Base-by-base conservation (phyloP, 1,140 invertebrate species). In the Ceratina australensis region DNA sequence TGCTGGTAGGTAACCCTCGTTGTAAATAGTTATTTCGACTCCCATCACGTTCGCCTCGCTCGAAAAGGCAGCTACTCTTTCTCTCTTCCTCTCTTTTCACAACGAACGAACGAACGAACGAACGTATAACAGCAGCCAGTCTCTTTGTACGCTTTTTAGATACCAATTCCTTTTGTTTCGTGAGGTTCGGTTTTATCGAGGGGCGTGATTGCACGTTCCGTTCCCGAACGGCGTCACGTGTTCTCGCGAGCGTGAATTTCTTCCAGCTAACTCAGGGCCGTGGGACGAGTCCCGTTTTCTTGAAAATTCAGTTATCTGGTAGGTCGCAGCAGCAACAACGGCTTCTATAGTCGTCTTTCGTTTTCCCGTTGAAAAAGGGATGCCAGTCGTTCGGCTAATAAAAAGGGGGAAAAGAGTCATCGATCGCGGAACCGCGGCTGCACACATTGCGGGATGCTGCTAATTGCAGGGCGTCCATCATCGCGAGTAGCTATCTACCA, bases 1-100 rank as follows among this genome's bases (percentile, higher is more conserved):
- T 47, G 56, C 28, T 3, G 56, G 47, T 22, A 73, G 24, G 33
- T 42, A 42, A 42, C 33, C 60, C 60, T 64, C n/a, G 26, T 13
- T 16, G 49, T 64, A 64, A 64, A 64, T 64, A 73, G 50, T 64
- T 73, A 64, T 64, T 42, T 56, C 28, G 18, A 73, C 28, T 47
- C 28, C 20, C 3, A 22, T 52, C 56, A 33, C 57, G 59, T 72
- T 16, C 59, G 8, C 12, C 13, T 8, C 22, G 12, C 16, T 28
- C 49, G 54, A 72, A 66, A 52, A 72, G 76, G 64, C 52, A 73
- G 20, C n/a, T 28, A 49, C 7, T 52, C 18, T 16, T 24, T 42
- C 33, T 42, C 33, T 42, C 33, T 42, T 10, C 5, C 5, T 42
- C 33, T 42, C 33, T 42, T 42, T 42, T 42, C 33, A 42, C 33